Evolutionary conservation across 2,888 invertebrate species (phyloP), one percentile per base, ranked within the genome.

Genomic region (Drosophila tripunctata): DNA sequence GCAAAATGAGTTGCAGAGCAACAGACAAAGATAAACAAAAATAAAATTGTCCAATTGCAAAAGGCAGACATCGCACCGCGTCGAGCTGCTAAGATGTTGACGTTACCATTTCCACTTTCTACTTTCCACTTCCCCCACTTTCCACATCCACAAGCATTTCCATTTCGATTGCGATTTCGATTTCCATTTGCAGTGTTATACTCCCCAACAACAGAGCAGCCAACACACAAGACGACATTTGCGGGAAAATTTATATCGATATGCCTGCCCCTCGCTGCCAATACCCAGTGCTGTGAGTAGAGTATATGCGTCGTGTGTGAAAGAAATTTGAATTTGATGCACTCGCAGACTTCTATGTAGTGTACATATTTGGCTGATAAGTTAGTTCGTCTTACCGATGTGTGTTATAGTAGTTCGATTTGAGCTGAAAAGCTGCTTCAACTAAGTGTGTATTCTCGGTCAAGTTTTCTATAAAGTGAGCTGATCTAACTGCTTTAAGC

Each of bases 31-130:
- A 77, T 77, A 77, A 77, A 77, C 66, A 73, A 64, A 73, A 77
- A 75, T 77, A 75, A 66, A 77, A 78, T 79, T 77, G 77, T 78
- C 56, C 75, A 77, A 77, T 78, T 75, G 78, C 70, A 47, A 45
- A 50, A 67, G 55, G 36, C 45, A 55, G 48, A 31, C 47, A 44
- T 14, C 24, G 30, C 60, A 40, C 38, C 21, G 65, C 65, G 44
- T 33, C 24, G 19, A 33, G 36, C 22, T 65, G 71, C 71, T 74
- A 51, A 67, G 71, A 75, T 58, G 61, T 66, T 55, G 70, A 67
- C 67, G 44, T 44, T 62, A 44, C 56, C 50, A 77, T 75, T 78
- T 72, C 52, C 72, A 52, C n/a, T n/a, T n/a, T n/a, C n/a, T n/a
- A n/a, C n/a, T 55, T 73, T 71, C 58, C 22, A 31, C 14, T 38